phyloP scores from a whole-genome alignment of 2,888 invertebrate genomes.

The Brenthis hecate region DNA sequence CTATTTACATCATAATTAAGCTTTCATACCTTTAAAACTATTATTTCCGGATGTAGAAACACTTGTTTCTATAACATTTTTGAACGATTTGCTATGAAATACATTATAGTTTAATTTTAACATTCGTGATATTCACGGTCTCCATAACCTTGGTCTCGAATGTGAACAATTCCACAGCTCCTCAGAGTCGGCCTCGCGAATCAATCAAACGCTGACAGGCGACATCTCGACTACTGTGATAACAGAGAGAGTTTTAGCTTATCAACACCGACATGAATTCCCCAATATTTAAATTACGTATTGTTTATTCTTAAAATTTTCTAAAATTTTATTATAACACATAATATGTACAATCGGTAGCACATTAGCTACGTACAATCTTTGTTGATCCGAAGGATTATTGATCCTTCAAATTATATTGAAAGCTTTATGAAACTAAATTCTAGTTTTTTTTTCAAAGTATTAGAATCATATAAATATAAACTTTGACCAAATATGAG shows the following conservation, averaged over 20 bases:
- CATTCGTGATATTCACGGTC: slow-evolving; percentile 31
- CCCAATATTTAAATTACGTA: slow-evolving; percentile 16
- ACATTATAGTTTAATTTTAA: neutral
- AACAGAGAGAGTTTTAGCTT: slow-evolving; percentile 45
- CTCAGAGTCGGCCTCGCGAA: slow-evolving; percentile 55
- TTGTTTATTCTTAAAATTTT: slow-evolving; percentile 15
- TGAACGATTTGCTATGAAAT: too few relatives aligned
- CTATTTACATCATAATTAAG: too few relatives aligned
- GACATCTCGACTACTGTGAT: slow-evolving; percentile 60
- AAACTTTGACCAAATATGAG: too few relatives aligned
- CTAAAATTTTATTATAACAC: neutral
- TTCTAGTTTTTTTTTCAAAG: too few relatives aligned
- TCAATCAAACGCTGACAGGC: slow-evolving; percentile 68
- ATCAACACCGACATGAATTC: slow-evolving; percentile 31
- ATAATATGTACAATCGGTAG: too few relatives aligned
- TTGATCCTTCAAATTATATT: too few relatives aligned
- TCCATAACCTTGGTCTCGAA: slow-evolving; percentile 45
- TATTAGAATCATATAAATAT: too few relatives aligned
- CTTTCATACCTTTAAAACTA: too few relatives aligned
- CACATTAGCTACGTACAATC: neutral
- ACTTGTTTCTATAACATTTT: too few relatives aligned
- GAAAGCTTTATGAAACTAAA: too few relatives aligned
- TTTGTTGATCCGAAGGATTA: too few relatives aligned
- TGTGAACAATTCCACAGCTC: slow-evolving; percentile 63
- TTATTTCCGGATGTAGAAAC: too few relatives aligned